Evolutionary conservation across 2,113 vertebrate genomes (phyloP), one percentile per base, ranked within the genome.

Genomic region (Scolopax mira): DNA sequence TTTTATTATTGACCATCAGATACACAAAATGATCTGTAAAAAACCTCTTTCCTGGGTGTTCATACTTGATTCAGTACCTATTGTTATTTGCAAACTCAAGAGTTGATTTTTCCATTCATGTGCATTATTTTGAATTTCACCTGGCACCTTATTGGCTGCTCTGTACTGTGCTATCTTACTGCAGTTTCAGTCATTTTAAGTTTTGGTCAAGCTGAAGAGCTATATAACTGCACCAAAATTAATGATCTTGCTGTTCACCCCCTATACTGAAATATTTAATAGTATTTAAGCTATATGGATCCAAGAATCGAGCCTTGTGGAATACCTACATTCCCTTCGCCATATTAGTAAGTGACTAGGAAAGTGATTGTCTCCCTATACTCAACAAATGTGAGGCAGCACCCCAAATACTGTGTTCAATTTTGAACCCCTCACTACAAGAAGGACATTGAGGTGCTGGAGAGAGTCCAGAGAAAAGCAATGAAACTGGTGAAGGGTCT

Each of bases 1-100:
- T 30, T 78, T 83, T 85, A n/a, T 41, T 83, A 89, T 84, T 73
- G 12, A 48, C 11, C 55, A 74, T 13, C 3, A 0, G 3, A 74
- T 71, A 25, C 13, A 14, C 41, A 54, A 41, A 89, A 65, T 5
- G 8, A 16, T 57, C 24, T 58, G 6, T 14, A 23, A 67, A 3
- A 83, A 51, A 0, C 3, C 11, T 37, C 0, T 46, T 82, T 67
- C 33, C 42, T 46, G 3, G 1, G 2, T 3, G 3, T 54, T 79
- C 71, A n/a, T 60, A 42, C 17, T 12, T 57, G 28, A 66, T 73
- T 83, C 62, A 62, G 21, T 44, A 58, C 9, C 8, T 74, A 49
- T 1, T 54, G 5, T 13, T 73, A 4, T 71, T 82, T 72, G 10
- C 30, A 54, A 69, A 72, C 19, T 65, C 30, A 33, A 33, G 37